Evolutionary conservation across 2,797 vertebrate species (phyloP).

Genomic region (Cuculus canorus): DNA sequence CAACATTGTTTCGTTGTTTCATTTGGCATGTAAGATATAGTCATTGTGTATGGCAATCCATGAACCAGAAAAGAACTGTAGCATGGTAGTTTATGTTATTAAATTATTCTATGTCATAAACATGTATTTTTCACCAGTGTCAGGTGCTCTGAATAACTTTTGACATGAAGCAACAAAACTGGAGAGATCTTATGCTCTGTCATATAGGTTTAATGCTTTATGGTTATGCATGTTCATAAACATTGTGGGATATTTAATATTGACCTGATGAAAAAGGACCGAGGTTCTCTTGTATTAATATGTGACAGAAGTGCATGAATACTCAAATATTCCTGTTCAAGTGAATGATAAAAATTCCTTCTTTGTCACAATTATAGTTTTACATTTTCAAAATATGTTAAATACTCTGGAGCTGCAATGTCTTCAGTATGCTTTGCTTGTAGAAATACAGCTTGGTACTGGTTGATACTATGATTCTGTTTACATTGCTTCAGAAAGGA

Average conservation of each 20-base stretch:
- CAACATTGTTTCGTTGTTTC: background rate
- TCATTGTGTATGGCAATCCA: background rate
- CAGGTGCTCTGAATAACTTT: background rate
- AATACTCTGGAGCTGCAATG: background rate
- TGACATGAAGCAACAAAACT: background rate
- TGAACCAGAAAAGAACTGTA: background rate
- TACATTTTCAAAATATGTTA: background rate
- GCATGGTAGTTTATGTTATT: background rate
- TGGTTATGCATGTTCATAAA: background rate
- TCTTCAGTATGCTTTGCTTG: background rate
- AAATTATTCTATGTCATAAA: background rate
- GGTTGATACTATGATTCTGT: slow-evolving; percentile 4
- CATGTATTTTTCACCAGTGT: background rate
- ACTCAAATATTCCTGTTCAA: background rate
- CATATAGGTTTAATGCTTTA: background rate
- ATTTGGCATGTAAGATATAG: background rate
- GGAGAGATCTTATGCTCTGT: background rate
- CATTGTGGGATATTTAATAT: background rate
- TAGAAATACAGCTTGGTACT: background rate
- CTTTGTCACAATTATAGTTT: background rate
- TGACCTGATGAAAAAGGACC: background rate
- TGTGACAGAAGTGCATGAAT: background rate
- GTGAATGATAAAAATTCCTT: background rate
- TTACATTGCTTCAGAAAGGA: slow-evolving; percentile 6
- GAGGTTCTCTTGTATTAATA: background rate